Evolutionary conservation across 2,797 vertebrate genomes (phyloP), one percentile per base, ranked within the genome.

Genomic region (Hylomyscus alleni): DNA sequence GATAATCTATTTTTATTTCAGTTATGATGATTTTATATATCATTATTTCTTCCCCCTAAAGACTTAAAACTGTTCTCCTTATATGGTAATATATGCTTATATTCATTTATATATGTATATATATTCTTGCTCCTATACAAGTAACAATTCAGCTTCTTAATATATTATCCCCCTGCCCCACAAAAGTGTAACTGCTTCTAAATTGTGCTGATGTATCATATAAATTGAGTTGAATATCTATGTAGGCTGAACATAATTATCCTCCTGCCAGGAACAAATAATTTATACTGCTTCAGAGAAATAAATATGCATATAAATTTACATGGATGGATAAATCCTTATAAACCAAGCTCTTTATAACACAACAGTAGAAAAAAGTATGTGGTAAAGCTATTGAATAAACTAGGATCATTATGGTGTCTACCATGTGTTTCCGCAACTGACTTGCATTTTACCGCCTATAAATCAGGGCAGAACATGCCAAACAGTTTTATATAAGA

Each of bases 261-360:
- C 97, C 69, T 98, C 83, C 96, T 97, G 91, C 95, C 97, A 96
- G 78, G 81, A 98, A 95, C 69, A 98, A 96, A 93, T 97, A 98
- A 98, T 92, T 94, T 5, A 1, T 93, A 95, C 50, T 93, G 94
- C 94, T 98, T 88, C 96, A 95, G 90, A 97, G 96, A 98, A 98
- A 98, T 97, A 98, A 98, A 98, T 98, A 97, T 97, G 90, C 95
- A 96, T 97, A 93, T 95, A 87, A 97, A 98, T 97, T 97, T 98
- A 94, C 75, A 85, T 96, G 94, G 91, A 94, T 97, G 94, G 93
- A 95, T 98, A 97, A 97, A 97, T 97, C 86, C 92, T 95, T 97
- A 96, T 92, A 97, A 97, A 95, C 81, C 96, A 96, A 97, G 94
- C 92, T 97, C 93, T 97, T 96, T 89, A 95, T 95, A 98, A 95